Base-by-base conservation (phyloP, 2,888 invertebrate species). In the Euphydryas editha region DNA sequence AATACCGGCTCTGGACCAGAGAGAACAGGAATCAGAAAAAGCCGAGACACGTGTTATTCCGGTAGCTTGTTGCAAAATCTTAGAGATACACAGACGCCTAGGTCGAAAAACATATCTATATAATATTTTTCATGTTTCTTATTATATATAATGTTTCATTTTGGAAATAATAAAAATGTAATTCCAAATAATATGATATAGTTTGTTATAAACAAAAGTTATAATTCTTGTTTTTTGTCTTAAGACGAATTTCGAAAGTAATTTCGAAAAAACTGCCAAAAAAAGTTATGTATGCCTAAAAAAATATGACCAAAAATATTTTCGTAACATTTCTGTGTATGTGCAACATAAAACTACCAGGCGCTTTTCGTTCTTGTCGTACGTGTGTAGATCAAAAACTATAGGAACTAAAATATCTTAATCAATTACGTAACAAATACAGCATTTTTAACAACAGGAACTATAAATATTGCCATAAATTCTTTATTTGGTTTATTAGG, bases 1-100 rank as follows among this genome's bases (percentile, higher is more conserved):
- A 36, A 64, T 68, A 68, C 46, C 65, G 65, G 70, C 62, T 62
- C 65, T 21, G 59, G 47, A 65, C 61, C 54, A 44, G 20, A n/a
- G 30, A 21, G 57, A 61, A 51, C 59, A 65, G 67, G 71, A 69
- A 68, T 64, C 62, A 67, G 71, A 69, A 72, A 72, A 68, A 71
- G 71, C 67, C 56, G 60, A 39, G 69, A 65, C 65, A 64, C 66
- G 42, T 62, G 66, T 69, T 56, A 62, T 57, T 64, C 63, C 57
- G 58, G 67, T 68, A 58, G 44, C 13, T 17, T 42, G 37, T n/a
- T 59, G 55, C 59, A 59, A 49, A 42, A 65, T 39, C 13, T 36
- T 20, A 10, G 21, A 30, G 58, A 63, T 47, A 62, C 17, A 67
- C 62, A 18, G 58, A n/a, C 30, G 8, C 18, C 17, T 15, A 37